Base-by-base conservation (phyloP, 2,797 vertebrate species). In the Acropternis orthonyx region DNA sequence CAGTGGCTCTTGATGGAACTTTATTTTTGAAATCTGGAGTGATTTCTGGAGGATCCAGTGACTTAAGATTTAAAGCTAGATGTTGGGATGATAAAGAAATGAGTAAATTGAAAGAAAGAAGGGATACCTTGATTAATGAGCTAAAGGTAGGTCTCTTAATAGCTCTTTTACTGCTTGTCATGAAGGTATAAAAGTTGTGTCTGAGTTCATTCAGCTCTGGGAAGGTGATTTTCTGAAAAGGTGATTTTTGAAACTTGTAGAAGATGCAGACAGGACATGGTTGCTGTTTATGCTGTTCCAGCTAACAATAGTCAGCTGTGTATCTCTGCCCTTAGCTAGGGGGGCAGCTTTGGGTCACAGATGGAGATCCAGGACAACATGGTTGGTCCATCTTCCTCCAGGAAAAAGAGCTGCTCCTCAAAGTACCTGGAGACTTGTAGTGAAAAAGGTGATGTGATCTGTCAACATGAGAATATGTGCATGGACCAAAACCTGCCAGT, bases 51-150 rank as follows among this genome's bases (percentile, higher is more conserved):
- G 99, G 99, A 34, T 98, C 99, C 80, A 98, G 97, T 92, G 97
- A 99, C 93, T 98, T 99, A 95, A 98, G 97, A 89, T 96, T 87
- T 92, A 99, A 98, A 97, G 99, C 99, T 84, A 98, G 96, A 61
- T 97, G 94, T 95, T 99, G 99, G 99, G 98, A 99, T 44, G 99
- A 99, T 43, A 99, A 99, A 92, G 98, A 98, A n/a, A 85, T 99
- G 2, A 98, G 56, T 62, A 95, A 86, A 63, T 97, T 99, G 90
- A 99, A 98, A 92, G 98, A 99, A 78, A 98, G 61, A 92, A 99
- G 98, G 94, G 98, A 98, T 12, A 89, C 95, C 22, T 96, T 99
- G 90, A 97, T 96, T 14, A 88, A 95, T 26, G 99, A 99, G 89
- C 87, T 99, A 56, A 98, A 98, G 49, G 99, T 99, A 97, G 96